Percentiles rank a stretch among this genome's conserved stretches.
These are phyloP conservation scores for Vireo griseus DNA, from an alignment of 2,797 vertebrate species.

Conservation along the genomic window DNA sequence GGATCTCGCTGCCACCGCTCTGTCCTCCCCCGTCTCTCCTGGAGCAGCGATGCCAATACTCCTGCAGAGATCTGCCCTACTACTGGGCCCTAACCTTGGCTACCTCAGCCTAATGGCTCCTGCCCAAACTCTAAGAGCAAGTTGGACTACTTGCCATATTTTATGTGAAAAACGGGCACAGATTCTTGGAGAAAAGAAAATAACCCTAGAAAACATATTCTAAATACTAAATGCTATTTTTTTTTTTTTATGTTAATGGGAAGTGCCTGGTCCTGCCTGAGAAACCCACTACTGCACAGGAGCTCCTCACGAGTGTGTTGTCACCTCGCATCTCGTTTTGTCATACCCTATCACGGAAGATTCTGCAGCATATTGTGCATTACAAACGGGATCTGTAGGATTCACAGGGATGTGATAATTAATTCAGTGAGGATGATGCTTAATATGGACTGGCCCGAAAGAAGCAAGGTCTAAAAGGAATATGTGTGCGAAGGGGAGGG, in stretches of 20 bases:
- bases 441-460: constrained; percentile 61
- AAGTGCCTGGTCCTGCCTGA: background rate
- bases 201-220: background rate
- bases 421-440: constrained; percentile 61
- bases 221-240: background rate
- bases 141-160: background rate
- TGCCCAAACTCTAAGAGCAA: background rate
- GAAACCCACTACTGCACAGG: background rate
- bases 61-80: constrained; percentile 37
- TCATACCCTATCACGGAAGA: background rate
- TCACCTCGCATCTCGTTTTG: background rate
- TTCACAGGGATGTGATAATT: constrained; percentile 52
- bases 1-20: background rate
- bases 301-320: background rate
- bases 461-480: constrained; percentile 47
- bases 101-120: background rate
- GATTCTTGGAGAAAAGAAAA: background rate
- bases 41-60: background rate
- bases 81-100: constrained; percentile 14
- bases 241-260: background rate
- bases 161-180: background rate
- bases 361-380: constrained; percentile 50
- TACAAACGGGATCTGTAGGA: constrained; percentile 38
- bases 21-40: background rate
- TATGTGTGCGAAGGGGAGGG: background rate